phyloP scores from a whole-genome alignment of 2,113 vertebrate species.

The Rattus norvegicus region GRCr8 NC_086023.1:125118501-125119000 shows the following conservation, averaged over 20 bases:
- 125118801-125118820: conserved; percentile 44
- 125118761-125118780: conserved; percentile 43
- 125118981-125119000: no score
- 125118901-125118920: neutral
- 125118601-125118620: neutral
- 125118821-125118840: conserved; percentile 47
- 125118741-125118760: neutral
- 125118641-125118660: rapidly evolving
- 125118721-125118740: conserved; percentile 51
- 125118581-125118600: neutral
- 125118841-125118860: conserved; percentile 17
- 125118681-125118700: neutral
- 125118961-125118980: neutral
- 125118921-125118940: neutral
- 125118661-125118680: neutral
- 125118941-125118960: conserved; percentile 24
- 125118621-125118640: neutral
- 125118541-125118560: neutral
- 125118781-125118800: conserved; percentile 35
- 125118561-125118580: neutral
- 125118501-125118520: neutral
- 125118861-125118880: neutral
- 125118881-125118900: neutral
- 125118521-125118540: neutral
- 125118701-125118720: conserved; percentile 28